Conservation (phyloP, 1,140 invertebrate genomes). For the Heliothis subflexa region DNA sequence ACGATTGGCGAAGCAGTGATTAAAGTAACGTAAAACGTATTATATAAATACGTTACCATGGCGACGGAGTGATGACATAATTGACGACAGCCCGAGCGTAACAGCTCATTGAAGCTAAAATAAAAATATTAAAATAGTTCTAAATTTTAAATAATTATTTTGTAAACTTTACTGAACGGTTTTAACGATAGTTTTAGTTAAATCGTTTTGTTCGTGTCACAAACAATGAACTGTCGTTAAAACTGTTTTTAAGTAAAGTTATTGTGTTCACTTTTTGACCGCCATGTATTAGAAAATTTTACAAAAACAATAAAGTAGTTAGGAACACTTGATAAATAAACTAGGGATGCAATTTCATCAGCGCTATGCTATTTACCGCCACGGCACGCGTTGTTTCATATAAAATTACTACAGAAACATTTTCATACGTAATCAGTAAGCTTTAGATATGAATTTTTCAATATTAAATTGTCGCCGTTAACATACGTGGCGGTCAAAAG, state of each 20-base stretch:
- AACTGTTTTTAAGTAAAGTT: background rate
- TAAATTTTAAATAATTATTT: background rate
- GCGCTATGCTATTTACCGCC: no score
- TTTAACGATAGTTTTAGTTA: no score
- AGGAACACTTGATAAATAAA: no score
- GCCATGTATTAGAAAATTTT: background rate
- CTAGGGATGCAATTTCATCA: no score
- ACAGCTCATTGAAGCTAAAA: constrained; percentile 8
- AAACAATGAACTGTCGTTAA: no score
- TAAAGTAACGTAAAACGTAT: constrained; percentile 14
- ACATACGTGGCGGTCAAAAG: constrained; percentile 10
- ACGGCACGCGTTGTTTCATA: no score
- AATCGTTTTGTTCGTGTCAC: no score
- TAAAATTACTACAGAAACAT: background rate
- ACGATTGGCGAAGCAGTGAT: constrained; percentile 5
- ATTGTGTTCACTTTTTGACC: constrained; percentile 18
- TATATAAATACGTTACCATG: background rate
- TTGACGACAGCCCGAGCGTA: constrained; percentile 9
- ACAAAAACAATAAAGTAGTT: no score
- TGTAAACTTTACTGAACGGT: no score
- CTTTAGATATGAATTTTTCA: background rate
- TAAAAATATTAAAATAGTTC: background rate
- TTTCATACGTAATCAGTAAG: background rate
- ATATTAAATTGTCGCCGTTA: background rate
- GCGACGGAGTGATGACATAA: background rate